phyloP scores from a whole-genome alignment of 2,113 vertebrate species.

The Alligator sinensis region DNA sequence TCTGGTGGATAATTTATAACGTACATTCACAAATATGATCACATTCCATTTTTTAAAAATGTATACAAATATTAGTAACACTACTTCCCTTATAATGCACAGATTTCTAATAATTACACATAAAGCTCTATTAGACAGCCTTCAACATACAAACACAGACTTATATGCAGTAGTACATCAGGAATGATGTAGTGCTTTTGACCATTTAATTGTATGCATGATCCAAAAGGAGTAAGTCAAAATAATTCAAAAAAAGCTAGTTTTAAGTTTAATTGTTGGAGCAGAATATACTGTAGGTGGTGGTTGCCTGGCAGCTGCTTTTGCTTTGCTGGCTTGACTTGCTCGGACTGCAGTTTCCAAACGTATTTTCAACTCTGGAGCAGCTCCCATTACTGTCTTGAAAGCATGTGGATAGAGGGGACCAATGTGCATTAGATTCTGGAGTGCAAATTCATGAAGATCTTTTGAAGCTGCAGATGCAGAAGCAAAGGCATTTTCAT shows the following conservation, averaged over 20 bases:
- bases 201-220: conserved; percentile 30
- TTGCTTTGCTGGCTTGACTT: conserved; percentile 95
- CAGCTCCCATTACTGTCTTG: conserved; percentile 97
- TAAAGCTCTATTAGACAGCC: conserved; percentile 47
- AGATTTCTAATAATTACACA: conserved; percentile 52
- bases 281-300: conserved; percentile 89
- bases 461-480: conserved; percentile 87
- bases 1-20: conserved; percentile 63
- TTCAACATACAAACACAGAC: conserved; percentile 61
- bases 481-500: conserved; percentile 90
- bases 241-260: conserved; percentile 92
- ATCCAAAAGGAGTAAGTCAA: conserved; percentile 63
- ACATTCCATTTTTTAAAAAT: conserved; percentile 71
- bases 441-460: conserved; percentile 96
- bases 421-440: conserved; percentile 96
- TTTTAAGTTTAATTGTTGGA: conserved; percentile 99
- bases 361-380: conserved; percentile 93
- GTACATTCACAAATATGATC: conserved; percentile 71
- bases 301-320: conserved; percentile 88
- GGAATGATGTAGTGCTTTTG: conserved; percentile 53
- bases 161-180: conserved; percentile 34
- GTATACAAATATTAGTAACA: conserved; percentile 59
- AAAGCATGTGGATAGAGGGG: conserved; percentile 96
- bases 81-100: conserved; percentile 56
- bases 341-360: conserved; percentile 95